These are phyloP conservation scores for Psilopsiagon aymara DNA, from an alignment of 2,113 vertebrate genomes.

Conservation along the genomic window DNA sequence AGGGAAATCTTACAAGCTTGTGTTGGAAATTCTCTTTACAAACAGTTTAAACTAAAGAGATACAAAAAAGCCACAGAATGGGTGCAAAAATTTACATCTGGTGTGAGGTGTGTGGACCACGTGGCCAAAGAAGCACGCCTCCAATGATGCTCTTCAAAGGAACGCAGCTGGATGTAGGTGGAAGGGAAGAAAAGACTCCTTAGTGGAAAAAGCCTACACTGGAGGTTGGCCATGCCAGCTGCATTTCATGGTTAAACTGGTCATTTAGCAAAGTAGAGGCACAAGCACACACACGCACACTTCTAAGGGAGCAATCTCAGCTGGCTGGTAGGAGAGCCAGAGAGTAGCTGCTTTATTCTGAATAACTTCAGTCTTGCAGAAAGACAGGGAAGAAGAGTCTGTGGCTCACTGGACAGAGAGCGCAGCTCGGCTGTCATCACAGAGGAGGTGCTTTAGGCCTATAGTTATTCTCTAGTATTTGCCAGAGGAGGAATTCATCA, in stretches of 20 bases:
- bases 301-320: slow-evolving; percentile 7
- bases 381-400: background rate
- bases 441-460: slow-evolving; percentile 38
- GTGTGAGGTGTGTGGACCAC: background rate
- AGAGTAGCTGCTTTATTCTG: background rate
- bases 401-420: background rate
- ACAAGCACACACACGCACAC: slow-evolving; percentile 54
- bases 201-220: background rate
- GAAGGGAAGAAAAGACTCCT: background rate
- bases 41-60: background rate
- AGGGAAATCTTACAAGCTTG: background rate
- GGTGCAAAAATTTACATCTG: background rate
- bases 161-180: background rate
- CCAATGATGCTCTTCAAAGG: background rate
- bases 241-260: background rate
- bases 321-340: slow-evolving; percentile 20
- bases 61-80: background rate
- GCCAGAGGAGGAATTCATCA: slow-evolving; percentile 1
- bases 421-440: background rate
- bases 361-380: background rate
- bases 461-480: background rate
- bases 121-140: background rate
- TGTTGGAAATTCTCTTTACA: slow-evolving; percentile 19
- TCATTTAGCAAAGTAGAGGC: slow-evolving; percentile 26
- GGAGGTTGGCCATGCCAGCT: slow-evolving; percentile 30